Evolutionary conservation across 2,888 invertebrate species (phyloP), one percentile per base, ranked within the genome.

Genomic region (Phortica magna): DNA sequence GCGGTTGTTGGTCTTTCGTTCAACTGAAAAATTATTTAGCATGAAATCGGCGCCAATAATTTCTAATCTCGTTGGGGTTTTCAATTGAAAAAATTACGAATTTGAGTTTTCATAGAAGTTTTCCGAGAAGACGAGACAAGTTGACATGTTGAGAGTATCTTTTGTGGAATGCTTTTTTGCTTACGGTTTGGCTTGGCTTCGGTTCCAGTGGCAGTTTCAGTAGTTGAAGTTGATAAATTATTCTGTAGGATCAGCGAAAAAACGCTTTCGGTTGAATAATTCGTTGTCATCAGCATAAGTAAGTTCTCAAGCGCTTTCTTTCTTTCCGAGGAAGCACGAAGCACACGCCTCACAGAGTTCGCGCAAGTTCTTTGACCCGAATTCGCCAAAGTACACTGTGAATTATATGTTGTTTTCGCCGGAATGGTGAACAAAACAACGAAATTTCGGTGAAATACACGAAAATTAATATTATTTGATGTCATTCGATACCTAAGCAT

Each of bases 181-280:
- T 64, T 64, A 64, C 14, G 48, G 3, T 31, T 64, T 31, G 10
- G 64, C 2, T 64, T 14, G 39, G 64, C 61, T 64, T 64, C 31
- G 39, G 39, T 39, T 31, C 10, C 64, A 48, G 48, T 64, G 0
- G 64, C 64, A 48, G 48, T 64, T 10, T 19, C 64, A 31, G 64
- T 64, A 31, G 31, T 64, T 64, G 14, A 64, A 31, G 6, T 64
- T 64, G 2, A 31, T 31, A 2, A 64, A 64, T 53, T 64, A 64
- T 39, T 71, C 7, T 71, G 55, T 53, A 31, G 53, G 70, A 71
- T 71, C 70, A 71, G 70, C 70, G 17, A 17, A 71, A 71, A 55
- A 43, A 19, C 61, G 22, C 10, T 61, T n/a, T 14, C 61, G 61
- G 14, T 55, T 55, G 10, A 17, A 55, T 12, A 65, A 65, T 65